Base-by-base conservation (phyloP, 2,113 vertebrate species). In the Murina feae region DNA sequence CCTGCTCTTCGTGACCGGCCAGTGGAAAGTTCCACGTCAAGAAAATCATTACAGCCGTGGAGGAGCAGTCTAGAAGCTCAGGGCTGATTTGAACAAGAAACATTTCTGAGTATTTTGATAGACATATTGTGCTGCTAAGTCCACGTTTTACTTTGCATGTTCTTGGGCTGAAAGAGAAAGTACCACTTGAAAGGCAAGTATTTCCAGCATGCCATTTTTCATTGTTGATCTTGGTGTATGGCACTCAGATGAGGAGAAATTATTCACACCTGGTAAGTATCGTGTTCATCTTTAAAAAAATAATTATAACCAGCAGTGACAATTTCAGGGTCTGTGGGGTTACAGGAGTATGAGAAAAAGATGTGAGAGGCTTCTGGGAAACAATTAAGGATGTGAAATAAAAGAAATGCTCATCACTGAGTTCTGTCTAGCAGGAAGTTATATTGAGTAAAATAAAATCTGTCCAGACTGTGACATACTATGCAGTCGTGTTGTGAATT, bases 201-300 rank as follows among this genome's bases (percentile, higher is more conserved):
- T 81, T 75, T 89, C 80, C 55, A 75, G 69, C 44, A 18, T 82
- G n/a, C 32, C 49, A 25, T 81, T 93, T 94, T 96, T 68, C 53
- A 39, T 92, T 86, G 47, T 91, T 51, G 14, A 47, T 89, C 74
- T 90, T 83, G 44, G 11, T 76, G 10, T 85, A 68, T 80, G 74
- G 84, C 30, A 76, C 13, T 86, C 76, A 49, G 28, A 28, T 84
- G 23, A 51, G 32, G 63, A 90, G 68, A 96, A 30, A 75, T 66
- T 86, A 86, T 86, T 95, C 87, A 91, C 23, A 91, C 51, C 69
- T 95, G 28, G 21, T 49, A 88, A 88, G 37, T 68, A 76, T 85
- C 72, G 84, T 94, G 23, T 92, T 88, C 76, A 60, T 78, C 82
- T 87, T 74, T 90, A 12, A 51, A 37, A 37, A 87, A 87, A 90